phyloP scores from a whole-genome alignment of 2,888 invertebrate genomes.

The Dermolepida albohirtum region DNA sequence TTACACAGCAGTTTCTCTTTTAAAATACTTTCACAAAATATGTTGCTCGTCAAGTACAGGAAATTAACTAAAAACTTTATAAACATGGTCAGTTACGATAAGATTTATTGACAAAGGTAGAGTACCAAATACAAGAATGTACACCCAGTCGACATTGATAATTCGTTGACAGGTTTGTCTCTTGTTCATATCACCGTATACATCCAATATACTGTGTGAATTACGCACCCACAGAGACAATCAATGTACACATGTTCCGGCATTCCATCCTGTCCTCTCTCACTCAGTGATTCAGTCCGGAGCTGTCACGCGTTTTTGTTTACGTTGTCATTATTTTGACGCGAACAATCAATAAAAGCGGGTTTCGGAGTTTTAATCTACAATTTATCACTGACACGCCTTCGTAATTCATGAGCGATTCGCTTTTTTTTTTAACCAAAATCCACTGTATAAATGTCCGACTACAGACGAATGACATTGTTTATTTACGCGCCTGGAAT shows the following conservation, averaged over 20 bases:
- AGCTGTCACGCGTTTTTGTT: slow-evolving; percentile 29
- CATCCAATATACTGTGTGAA: background rate
- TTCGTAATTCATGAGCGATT: slow-evolving; percentile 23
- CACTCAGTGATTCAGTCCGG: background rate
- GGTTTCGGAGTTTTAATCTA: slow-evolving; percentile 28
- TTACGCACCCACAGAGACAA: slow-evolving; percentile 12
- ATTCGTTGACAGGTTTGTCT: no score
- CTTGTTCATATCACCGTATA: no score
- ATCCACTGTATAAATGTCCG: slow-evolving; percentile 24
- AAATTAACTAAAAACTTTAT: no score
- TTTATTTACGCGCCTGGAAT: slow-evolving; percentile 14
- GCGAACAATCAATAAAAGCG: slow-evolving; percentile 30
- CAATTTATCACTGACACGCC: slow-evolving; percentile 27
- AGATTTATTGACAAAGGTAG: no score
- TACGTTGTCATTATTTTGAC: slow-evolving; percentile 33
- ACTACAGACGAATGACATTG: slow-evolving; percentile 11
- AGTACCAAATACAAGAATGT: no score
- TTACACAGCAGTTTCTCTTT: no score
- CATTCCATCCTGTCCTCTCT: slow-evolving; percentile 13
- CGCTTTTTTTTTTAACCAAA: slow-evolving; percentile 10
- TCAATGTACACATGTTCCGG: slow-evolving; percentile 29
- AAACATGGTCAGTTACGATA: no score
- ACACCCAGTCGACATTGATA: no score
- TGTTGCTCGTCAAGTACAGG: no score
- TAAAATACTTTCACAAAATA: no score